Percentiles rank a stretch among this genome's conserved stretches.
Conservation (phyloP, 2,113 vertebrate genomes). For the Eonycteris spelaea region DNA sequence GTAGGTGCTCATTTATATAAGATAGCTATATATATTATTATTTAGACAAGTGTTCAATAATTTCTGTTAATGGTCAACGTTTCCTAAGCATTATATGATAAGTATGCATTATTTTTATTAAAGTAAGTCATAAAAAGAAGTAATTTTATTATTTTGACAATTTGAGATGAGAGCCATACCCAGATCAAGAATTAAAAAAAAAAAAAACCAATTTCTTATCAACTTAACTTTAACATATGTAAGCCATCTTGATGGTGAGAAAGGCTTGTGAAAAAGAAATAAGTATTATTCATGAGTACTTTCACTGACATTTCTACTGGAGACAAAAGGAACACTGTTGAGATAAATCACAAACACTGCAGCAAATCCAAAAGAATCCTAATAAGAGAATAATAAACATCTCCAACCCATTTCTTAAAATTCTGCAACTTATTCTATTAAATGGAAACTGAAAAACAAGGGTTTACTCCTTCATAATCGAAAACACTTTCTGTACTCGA, state of each 20-base stretch:
- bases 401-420: neutral
- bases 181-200: neutral
- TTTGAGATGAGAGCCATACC: neutral
- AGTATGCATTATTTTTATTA: neutral
- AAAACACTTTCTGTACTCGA: neutral
- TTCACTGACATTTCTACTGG: neutral
- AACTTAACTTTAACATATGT: neutral
- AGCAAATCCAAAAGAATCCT: neutral
- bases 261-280: neutral
- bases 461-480: neutral
- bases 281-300: neutral
- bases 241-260: neutral
- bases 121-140: neutral
- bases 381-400: neutral
- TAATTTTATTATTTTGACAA: neutral
- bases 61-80: neutral
- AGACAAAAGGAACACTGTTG: neutral
- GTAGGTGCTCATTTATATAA: neutral
- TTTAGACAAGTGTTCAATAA: neutral
- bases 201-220: neutral
- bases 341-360: neutral
- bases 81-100: neutral
- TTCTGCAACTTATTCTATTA: neutral
- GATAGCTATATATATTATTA: neutral
- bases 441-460: neutral